Evolutionary conservation across 2,797 vertebrate genomes (phyloP).

Genomic region (Gymnoscopelus braueri): DNA sequence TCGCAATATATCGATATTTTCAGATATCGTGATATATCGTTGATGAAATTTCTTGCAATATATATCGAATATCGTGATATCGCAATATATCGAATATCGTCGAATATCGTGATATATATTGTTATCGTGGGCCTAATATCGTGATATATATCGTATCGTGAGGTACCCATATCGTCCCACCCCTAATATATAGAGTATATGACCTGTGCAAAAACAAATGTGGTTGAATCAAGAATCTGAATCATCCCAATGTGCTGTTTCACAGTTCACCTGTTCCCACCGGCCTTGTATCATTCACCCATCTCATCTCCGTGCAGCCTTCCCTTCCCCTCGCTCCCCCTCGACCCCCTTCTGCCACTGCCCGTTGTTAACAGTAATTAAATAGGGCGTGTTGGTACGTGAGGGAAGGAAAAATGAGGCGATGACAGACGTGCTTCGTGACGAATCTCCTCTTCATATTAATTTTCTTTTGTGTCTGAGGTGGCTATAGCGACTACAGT

Average conservation of each 20-base stretch:
- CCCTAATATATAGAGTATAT: no score
- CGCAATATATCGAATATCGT: no score
- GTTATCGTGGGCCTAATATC: no score
- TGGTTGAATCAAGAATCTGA: not conserved
- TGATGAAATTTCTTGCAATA: no score
- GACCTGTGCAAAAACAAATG: not conserved
- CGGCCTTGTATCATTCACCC: not conserved
- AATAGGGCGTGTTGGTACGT: conserved; percentile 47
- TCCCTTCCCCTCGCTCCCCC: not conserved
- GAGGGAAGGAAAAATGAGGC: not conserved
- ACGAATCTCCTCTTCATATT: conserved; percentile 6
- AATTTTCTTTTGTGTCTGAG: conserved; percentile 2
- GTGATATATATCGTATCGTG: no score
- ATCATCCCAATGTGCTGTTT: not conserved
- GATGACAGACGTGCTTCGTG: conserved; percentile 7
- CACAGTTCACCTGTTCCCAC: not conserved
- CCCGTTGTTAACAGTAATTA: conserved; percentile 49
- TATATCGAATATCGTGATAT: no score
- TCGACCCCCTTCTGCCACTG: conserved; percentile 28
- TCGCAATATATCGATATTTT: no score
- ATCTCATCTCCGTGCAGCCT: not conserved
- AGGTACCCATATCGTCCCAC: no score
- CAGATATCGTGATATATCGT: no score
- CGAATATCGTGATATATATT: no score
- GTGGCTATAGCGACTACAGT: not conserved